Evolutionary conservation across 2,797 vertebrate genomes (phyloP), one percentile per base, ranked within the genome.

Genomic region (Xenopus petersii): DNA sequence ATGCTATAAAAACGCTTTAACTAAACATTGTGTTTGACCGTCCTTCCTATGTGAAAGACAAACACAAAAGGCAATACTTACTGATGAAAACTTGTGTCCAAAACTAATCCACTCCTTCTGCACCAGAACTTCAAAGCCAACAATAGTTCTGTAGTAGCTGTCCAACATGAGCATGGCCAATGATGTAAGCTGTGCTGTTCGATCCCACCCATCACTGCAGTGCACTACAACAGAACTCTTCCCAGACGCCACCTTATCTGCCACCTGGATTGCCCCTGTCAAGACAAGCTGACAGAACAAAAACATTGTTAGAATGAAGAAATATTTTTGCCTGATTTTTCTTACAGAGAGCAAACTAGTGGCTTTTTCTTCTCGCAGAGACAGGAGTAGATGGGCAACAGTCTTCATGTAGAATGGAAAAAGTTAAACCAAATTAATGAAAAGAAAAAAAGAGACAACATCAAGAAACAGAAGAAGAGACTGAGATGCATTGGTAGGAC

Each of bases 101-200:
- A 98, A 98, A 83, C 96, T 94, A 84, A 98, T 93, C 97, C 97
- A 98, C 74, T 98, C 96, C 73, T 98, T 98, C 54, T 98, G 95
- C 60, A 98, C 89, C 71, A 98, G 85, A 67, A 96, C 95, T 88
- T 98, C 83, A 54, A 94, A 95, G 12, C 92, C 93, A 65, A 81
- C 81, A 0, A 92, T 83, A 5, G 89, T 93, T 67, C 91, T 87
- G 74, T 93, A 93, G 83, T 89, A 92, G 79, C 90, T 89, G 82
- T 93, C 92, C 24, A 93, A 69, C 92, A 93, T 93, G 68, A 93
- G 67, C 91, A 93, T 93, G 79, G 92, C 89, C 75, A 93, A 81
- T 0, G 92, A 90, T 0, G 92, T 92, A 1, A 93, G 85, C 80
- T 93, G 92, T 1, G 92, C 90, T 0, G 92, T 93, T 17, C 92